Percentiles rank a stretch among this genome's conserved stretches.
These are phyloP conservation scores for Spatula versicolor DNA, from an alignment of 2,797 vertebrate species.

Conservation along the genomic window DNA sequence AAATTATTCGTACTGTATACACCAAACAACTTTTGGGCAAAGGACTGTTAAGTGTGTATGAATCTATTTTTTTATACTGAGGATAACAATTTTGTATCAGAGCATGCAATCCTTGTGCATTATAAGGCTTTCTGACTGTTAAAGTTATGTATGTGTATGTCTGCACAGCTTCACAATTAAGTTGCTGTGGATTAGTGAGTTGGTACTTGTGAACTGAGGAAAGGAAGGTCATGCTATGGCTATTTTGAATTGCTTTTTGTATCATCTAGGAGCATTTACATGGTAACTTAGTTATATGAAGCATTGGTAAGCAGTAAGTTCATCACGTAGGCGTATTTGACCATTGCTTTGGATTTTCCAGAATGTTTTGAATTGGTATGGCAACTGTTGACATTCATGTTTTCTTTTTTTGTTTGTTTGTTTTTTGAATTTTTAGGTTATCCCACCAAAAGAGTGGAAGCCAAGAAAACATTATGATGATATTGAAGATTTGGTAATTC, in stretches of 20 bases:
- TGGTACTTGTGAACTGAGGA: background rate
- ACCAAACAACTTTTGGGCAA: background rate
- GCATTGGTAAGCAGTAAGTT: background rate
- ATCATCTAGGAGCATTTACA: background rate
- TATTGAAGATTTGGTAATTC: slow-evolving; percentile 93
- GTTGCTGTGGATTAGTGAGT: background rate
- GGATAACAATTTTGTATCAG: background rate
- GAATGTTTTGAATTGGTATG: background rate
- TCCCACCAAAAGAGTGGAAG: slow-evolving; percentile 93
- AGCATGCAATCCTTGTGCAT: background rate
- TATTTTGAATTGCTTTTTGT: background rate
- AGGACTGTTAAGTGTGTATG: background rate
- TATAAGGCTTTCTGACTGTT: background rate
- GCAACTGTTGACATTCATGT: background rate
- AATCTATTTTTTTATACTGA: background rate
- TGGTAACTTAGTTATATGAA: background rate
- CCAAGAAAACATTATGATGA: slow-evolving; percentile 92
- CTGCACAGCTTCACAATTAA: background rate
- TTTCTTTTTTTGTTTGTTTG: background rate
- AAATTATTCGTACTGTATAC: background rate
- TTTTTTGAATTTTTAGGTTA: slow-evolving; percentile 82
- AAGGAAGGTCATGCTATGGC: rapidly evolving
- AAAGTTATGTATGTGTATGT: background rate
- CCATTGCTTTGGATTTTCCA: background rate
- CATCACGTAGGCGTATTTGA: background rate